Evolutionary conservation across 2,888 invertebrate genomes (phyloP), one percentile per base, ranked within the genome.

Genomic region (Deilephila porcellus): DNA sequence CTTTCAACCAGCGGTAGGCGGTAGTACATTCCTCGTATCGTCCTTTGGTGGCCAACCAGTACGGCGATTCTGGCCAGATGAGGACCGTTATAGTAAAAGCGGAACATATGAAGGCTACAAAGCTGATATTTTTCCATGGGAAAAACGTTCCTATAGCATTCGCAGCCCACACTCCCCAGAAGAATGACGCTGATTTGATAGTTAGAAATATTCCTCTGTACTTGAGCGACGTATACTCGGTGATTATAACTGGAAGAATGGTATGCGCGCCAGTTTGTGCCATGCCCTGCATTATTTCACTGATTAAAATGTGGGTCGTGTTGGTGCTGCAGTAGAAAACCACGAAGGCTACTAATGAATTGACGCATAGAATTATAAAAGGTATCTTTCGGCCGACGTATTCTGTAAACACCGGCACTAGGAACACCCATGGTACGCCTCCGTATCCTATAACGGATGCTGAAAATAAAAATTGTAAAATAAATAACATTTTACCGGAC

Each of bases 201-300:
- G 81, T 79, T 34, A 82, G 72, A 71, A 82, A 81, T 76, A 81
- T 77, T 34, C 80, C 83, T 73, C 82, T 76, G 71, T 80, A 79
- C 72, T 78, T 78, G 5, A 79, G 77, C 0, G 81, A 80, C 14
- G 81, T 79, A 60, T 81, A 83, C 75, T 85, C 83, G 0, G 79
- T 78, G n/a, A 83, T 75, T 14, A 83, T 79, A 25, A 83, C 75
- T 20, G 74, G 79, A 78, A 52, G 73, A 72, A 77, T 74, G 60
- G 77, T 75, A 64, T 75, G 76, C 45, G 67, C 72, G 17, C 73
- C 75, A 45, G 78, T 79, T 71, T 76, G 77, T n/a, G 80, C 70
- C 72, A 83, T 77, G 17, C 82, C 81, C 74, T 80, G 81, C 20
- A 83, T 73, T 20, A 83, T 76, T 79, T 85, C 81, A 7, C 80